phyloP scores from a whole-genome alignment of 2,113 vertebrate species.

The Solenodon paradoxus region DNA sequence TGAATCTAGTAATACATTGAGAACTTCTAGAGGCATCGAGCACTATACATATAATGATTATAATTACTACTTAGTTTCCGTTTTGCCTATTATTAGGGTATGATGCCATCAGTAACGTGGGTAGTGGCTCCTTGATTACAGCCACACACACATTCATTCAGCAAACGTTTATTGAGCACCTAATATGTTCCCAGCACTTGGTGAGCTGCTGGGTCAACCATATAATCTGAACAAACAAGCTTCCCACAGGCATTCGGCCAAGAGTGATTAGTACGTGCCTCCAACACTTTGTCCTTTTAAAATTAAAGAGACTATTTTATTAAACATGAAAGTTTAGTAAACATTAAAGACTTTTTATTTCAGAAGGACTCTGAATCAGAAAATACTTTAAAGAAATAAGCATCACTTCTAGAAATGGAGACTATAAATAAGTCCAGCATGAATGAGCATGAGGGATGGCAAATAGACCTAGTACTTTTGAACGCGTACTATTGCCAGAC shows the following conservation, averaged over 20 bases:
- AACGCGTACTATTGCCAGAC: not conserved
- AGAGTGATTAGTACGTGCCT: conserved; percentile 14
- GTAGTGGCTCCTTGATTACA: conserved; percentile 51
- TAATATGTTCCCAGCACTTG: conserved; percentile 22
- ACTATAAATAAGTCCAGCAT: not conserved
- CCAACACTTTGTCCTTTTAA: conserved; percentile 16
- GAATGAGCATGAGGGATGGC: not conserved
- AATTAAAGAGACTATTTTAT: conserved; percentile 58
- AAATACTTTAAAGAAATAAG: conserved; percentile 49
- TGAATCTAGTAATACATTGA: not conserved
- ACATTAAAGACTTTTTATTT: conserved; percentile 57
- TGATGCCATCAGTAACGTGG: conserved; percentile 17
- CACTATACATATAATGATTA: not conserved
- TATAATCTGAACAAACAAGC: conserved; percentile 46
- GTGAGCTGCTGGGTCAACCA: conserved; percentile 41
- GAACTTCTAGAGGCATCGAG: not conserved
- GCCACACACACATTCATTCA: conserved; percentile 46
- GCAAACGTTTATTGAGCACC: conserved; percentile 59
- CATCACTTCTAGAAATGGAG: not conserved
- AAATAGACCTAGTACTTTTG: not conserved
- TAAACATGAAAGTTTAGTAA: conserved; percentile 62
- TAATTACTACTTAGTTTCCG: conserved; percentile 36
- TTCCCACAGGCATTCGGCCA: conserved; percentile 35
- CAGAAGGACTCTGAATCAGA: conserved; percentile 47
- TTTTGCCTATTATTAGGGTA: conserved; percentile 44